These are phyloP conservation scores for Aplidium turbinatum DNA, from an alignment of 23 tunicate species.

Conservation along the genomic window DNA sequence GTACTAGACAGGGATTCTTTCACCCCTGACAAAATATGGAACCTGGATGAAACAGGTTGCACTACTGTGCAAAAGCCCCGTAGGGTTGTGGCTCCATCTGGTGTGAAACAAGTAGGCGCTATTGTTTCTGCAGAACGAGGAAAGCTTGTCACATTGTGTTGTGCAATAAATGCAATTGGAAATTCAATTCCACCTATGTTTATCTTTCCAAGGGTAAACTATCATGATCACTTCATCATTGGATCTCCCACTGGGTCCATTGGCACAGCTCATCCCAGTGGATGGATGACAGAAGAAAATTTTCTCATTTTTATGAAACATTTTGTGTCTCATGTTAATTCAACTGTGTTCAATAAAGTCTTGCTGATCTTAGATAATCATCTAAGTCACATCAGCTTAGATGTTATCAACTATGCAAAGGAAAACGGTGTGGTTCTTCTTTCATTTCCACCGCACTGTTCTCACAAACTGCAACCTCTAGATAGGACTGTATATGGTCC, in stretches of 20 bases:
- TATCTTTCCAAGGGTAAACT: constrained; percentile 2
- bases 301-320: constrained; percentile 31
- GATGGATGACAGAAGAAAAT: constrained; percentile 27
- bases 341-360: background rate
- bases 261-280: constrained; percentile 24
- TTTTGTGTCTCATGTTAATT: constrained; percentile 16
- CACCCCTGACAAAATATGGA: constrained; percentile 14
- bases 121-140: constrained; percentile 14
- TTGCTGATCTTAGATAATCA: constrained; percentile 24
- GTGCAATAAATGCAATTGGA: constrained; percentile 17
- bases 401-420: constrained; percentile 15
- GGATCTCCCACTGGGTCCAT: constrained; percentile 36
- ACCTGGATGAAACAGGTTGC: constrained; percentile 15
- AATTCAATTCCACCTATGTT: constrained; percentile 13
- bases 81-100: background rate
- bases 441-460: constrained; percentile 36
- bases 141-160: background rate
- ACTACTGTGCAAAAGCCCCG: constrained; percentile 7
- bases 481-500: constrained; percentile 34
- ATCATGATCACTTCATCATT: constrained; percentile 4
- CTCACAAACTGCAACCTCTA: constrained; percentile 36
- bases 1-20: background rate
- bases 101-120: constrained; percentile 7
- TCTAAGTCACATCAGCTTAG: constrained; percentile 28
- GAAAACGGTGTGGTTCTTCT: constrained; percentile 13